Evolutionary conservation across 2,797 vertebrate species (phyloP), one percentile per base, ranked within the genome.

Genomic region (Otolemur crassicaudatus): DNA sequence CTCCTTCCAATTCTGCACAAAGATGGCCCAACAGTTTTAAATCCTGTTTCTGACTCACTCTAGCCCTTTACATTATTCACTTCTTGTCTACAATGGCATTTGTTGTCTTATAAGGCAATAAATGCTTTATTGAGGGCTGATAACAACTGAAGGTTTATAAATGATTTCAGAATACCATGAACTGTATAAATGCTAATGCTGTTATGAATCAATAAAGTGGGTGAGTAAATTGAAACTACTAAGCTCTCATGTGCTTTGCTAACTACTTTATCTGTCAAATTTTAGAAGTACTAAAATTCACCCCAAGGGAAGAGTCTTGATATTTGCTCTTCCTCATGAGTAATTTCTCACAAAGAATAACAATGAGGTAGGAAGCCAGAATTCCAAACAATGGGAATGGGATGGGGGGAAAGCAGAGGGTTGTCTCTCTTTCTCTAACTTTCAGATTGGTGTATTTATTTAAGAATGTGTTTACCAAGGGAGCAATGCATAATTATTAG

Each of bases 321-420:
- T 72, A 88, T 19, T 82, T 86, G 82, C n/a, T 72, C 90, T 87
- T 95, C 76, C 75, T 86, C 27, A 7, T 63, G 69, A 97, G 58
- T 90, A 87, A 95, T 94, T 95, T 79, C 90, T 83, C 93, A 94
- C 23, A 80, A 91, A 87, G 94, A 95, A 79, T 83, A 82, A 56
- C 37, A 65, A 63, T 58, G 75, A 79, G 75, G 46, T 53, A 70
- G 12, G 72, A 94, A 88, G 75, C 29, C 53, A 77, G 81, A 34
- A 63, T 58, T 83, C 46, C 49, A 60, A 90, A 58, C 1, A 13
- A 22, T 29, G 10, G 65, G 88, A 23, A 34, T 80, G n/a, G n/a
- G 20, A 34, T 67, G 9, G 43, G 20, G 22, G 19, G 11, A 19
- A 5, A 14, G 22, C 19, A 2, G 31, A 25, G 49, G 2, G 10